Conservation (phyloP, 2,888 invertebrate species). For the Anaspis maculata region DNA sequence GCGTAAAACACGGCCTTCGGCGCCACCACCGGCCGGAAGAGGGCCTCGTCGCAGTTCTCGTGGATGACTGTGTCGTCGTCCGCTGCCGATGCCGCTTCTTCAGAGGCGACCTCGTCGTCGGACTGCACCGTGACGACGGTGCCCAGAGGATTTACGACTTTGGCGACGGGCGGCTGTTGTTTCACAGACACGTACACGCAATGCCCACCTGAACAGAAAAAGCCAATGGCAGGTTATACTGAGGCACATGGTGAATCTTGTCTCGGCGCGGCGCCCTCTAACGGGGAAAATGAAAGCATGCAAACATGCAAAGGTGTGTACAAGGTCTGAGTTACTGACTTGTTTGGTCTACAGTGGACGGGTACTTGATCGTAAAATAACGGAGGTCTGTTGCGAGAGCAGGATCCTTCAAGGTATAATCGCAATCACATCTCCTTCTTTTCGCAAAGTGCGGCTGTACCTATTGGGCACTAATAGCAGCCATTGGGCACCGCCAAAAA, state of each 20-base stretch:
- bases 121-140: slow-evolving; percentile 53
- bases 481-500: too few species aligned
- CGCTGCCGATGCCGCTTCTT: slow-evolving; percentile 25
- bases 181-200: slow-evolving; percentile 42
- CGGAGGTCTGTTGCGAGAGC: too few species aligned
- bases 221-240: slow-evolving; percentile 73
- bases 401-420: too few species aligned
- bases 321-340: too few species aligned
- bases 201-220: slow-evolving; percentile 65
- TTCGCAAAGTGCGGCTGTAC: too few species aligned
- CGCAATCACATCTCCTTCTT: too few species aligned
- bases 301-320: slow-evolving; percentile 13
- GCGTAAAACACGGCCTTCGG: slow-evolving; percentile 39
- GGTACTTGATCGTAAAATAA: too few species aligned
- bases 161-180: slow-evolving; percentile 43
- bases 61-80: slow-evolving; percentile 40
- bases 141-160: slow-evolving; percentile 70
- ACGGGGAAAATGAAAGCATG: slow-evolving; percentile 11
- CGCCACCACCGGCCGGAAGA: slow-evolving; percentile 59
- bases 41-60: slow-evolving; percentile 58
- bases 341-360: too few species aligned
- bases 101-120: slow-evolving; percentile 23
- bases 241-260: too few species aligned
- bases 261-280: too few species aligned
- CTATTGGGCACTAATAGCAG: too few species aligned